Evolutionary conservation across 2,888 invertebrate genomes (phyloP), one percentile per base, ranked within the genome.

Genomic region (Drosophila eohydei): DNA sequence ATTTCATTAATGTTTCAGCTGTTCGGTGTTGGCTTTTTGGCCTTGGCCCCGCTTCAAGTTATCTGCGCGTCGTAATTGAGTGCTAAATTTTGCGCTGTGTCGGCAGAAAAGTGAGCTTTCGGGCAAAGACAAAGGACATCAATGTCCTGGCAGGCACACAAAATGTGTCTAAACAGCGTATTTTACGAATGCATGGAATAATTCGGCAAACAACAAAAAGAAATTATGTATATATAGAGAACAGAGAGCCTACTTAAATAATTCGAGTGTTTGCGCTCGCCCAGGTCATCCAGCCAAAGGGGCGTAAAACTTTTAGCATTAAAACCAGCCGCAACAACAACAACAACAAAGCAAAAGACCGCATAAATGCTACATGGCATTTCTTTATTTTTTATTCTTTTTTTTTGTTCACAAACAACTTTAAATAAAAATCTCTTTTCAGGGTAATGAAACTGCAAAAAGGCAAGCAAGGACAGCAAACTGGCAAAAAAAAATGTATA

Each of bases 181-280:
- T 86, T 86, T 86, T 85, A 84, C 73, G 88, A 89, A 85, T 85
- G 88, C 88, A 87, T 85, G 85, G 89, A 88, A 85, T 89, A 85
- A 76, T 77, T 81, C 61, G 38, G n/a, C 46, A 60, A 71, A 56
- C 61, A 48, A 5, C n/a, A 48, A n/a, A 48, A 30, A 28, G 28
- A 14, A 28, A 21, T 16, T 32, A 46, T 4, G 16, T 32, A 48
- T 32, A 32, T 50, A 16, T 16, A n/a, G 40, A 64, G 50, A 65
- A 46, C 12, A 50, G 38, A 52, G 40, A 41, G 34, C 28, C 55
- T 63, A 57, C 70, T 75, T 70, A 71, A 87, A 90, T 86, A 86
- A 90, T 88, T 87, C 89, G 78, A 89, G 81, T 77, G 79, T 76
- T 78, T 80, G 52, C 38, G 28, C 56, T 66, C 59, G 70, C 71